Evolutionary conservation across 2,797 vertebrate genomes (phyloP).

Genomic region (Chiloscyllium punctatum): DNA sequence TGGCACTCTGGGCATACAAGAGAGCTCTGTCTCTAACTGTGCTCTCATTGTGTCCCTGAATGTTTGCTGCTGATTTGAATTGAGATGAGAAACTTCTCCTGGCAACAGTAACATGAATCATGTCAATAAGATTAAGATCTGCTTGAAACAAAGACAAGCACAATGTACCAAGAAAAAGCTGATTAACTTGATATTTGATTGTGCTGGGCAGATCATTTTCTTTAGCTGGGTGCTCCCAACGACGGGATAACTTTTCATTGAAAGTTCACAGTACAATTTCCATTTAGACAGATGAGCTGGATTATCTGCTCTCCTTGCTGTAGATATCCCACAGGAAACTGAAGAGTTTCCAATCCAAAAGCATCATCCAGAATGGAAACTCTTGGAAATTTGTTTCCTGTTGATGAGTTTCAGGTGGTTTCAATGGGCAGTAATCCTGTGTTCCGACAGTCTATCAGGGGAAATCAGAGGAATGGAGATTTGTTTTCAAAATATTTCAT

Average conservation of each 20-base stretch:
- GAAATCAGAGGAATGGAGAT: not conserved
- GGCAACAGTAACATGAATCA: not conserved
- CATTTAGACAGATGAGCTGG: not conserved
- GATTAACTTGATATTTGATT: not conserved
- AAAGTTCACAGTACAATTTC: too few relatives aligned
- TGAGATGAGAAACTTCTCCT: not conserved
- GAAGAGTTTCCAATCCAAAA: not conserved
- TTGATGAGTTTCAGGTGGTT: not conserved
- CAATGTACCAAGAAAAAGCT: not conserved
- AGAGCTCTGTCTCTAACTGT: not conserved
- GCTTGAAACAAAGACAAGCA: not conserved
- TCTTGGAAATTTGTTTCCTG: not conserved
- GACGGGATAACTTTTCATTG: not conserved
- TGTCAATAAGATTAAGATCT: not conserved
- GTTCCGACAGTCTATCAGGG: not conserved
- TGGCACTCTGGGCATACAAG: not conserved
- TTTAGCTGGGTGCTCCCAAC: not conserved
- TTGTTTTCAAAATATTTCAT: constrained; percentile 7
- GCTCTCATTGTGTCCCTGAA: not conserved
- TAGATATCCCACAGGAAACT: not conserved
- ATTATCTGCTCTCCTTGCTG: not conserved
- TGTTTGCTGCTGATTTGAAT: not conserved
- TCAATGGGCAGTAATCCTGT: not conserved
- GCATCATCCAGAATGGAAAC: not conserved
- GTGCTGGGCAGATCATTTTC: not conserved